Evolutionary conservation across 2,888 invertebrate genomes (phyloP).

Genomic region (Acleris holmiana): DNA sequence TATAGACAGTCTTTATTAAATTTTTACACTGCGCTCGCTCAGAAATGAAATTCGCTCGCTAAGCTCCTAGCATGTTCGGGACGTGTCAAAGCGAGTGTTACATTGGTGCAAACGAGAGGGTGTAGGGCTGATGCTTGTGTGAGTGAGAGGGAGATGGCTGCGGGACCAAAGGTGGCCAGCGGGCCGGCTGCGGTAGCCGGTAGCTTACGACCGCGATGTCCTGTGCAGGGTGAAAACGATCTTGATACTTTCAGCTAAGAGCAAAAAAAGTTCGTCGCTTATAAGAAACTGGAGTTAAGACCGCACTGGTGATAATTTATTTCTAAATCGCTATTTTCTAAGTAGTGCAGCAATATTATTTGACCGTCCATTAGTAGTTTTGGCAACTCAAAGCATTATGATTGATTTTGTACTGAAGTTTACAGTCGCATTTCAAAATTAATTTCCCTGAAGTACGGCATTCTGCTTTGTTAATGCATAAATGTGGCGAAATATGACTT

Average conservation of each 20-base stretch:
- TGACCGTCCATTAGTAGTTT: neutral
- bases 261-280: slow-evolving; percentile 1
- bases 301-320: neutral
- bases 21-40: slow-evolving; percentile 51
- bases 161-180: slow-evolving; percentile 49
- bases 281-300: neutral
- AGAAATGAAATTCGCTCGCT: slow-evolving; percentile 51
- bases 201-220: slow-evolving; percentile 60
- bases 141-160: slow-evolving; percentile 43
- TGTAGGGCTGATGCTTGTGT: slow-evolving; percentile 18
- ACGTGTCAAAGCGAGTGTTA: slow-evolving; percentile 50
- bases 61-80: slow-evolving; percentile 45
- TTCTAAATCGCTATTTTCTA: neutral
- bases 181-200: slow-evolving; percentile 56
- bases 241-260: slow-evolving; percentile 59
- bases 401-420: slow-evolving; percentile 4
- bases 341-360: neutral
- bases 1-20: slow-evolving; percentile 54
- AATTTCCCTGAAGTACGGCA: slow-evolving; percentile 14
- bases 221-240: slow-evolving; percentile 47
- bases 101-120: slow-evolving; percentile 44
- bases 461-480: neutral
- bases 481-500: neutral
- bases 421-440: slow-evolving; percentile 8
- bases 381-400: neutral